Percentiles rank a stretch among this genome's conserved stretches.
Evolutionary conservation across 37 sponge, comb jelly and placozoan genomes (phyloP).

Genomic region (Hexactinellida sp.): DNA sequence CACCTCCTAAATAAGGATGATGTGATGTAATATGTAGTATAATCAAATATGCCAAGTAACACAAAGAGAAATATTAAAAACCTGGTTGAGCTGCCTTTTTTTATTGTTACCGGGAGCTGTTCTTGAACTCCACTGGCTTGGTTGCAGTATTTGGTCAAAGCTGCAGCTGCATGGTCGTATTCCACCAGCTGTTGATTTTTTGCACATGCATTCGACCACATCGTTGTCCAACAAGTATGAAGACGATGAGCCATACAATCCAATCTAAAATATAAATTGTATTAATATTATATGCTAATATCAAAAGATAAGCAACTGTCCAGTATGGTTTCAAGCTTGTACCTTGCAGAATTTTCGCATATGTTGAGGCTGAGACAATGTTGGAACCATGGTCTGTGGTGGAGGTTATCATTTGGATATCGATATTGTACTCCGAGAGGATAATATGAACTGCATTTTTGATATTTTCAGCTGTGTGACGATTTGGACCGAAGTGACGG

Average conservation of each 20-base stretch:
- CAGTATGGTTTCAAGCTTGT: neutral
- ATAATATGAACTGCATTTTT: neutral
- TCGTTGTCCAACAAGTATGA: neutral
- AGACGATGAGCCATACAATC: neutral
- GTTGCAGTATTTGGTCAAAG: neutral
- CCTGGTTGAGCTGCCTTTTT: neutral
- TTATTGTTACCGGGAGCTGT: neutral
- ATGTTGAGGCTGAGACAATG: neutral
- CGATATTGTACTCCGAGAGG: neutral
- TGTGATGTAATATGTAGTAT: neutral
- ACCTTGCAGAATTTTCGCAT: neutral
- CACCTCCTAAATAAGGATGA: neutral
- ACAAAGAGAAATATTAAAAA: neutral
- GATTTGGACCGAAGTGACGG: neutral
- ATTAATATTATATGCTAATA: neutral
- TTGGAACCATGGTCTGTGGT: neutral
- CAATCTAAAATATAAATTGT: neutral
- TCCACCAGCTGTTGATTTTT: neutral
- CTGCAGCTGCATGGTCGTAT: neutral
- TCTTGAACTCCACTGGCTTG: neutral
- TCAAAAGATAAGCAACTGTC: neutral
- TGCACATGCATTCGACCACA: neutral
- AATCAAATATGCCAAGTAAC: neutral
- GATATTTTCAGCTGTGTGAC: neutral
- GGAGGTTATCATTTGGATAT: neutral